A percentile compares a stretch with the other conserved stretches of the same genome.
Evolutionary conservation across 2,888 invertebrate genomes (phyloP).

Genomic region (Apamea anceps): DNA sequence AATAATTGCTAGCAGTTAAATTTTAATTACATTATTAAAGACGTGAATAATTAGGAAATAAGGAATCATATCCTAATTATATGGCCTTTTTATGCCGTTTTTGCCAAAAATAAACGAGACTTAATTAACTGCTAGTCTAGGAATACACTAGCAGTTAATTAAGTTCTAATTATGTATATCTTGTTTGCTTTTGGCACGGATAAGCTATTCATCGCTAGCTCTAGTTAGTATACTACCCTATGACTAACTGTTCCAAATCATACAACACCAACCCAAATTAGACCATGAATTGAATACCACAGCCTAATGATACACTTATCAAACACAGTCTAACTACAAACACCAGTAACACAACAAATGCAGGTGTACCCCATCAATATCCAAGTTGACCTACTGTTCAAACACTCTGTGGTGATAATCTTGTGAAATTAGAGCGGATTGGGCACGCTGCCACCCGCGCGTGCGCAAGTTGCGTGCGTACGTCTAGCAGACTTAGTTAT

Average conservation of each 20-base stretch:
- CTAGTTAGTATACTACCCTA: not conserved
- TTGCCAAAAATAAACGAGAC: no score
- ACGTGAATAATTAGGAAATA: not conserved
- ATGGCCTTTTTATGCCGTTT: no score
- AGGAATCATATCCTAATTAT: no score
- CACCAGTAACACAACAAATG: conserved; percentile 19
- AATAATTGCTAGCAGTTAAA: not conserved
- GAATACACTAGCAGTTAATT: not conserved
- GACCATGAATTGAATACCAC: not conserved
- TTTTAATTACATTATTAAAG: not conserved
- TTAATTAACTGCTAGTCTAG: no score
- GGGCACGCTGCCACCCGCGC: conserved; percentile 75
- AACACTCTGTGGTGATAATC: conserved; percentile 56
- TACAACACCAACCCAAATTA: not conserved
- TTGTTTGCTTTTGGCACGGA: not conserved
- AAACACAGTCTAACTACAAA: conserved; percentile 4
- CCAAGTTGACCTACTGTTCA: conserved; percentile 64
- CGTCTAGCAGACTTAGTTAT: conserved; percentile 61
- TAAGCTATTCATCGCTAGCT: not conserved
- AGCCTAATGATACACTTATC: not conserved
- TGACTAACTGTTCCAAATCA: not conserved
- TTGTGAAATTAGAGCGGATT: conserved; percentile 88
- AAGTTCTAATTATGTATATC: not conserved
- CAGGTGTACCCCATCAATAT: conserved; percentile 56
- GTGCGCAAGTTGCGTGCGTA: conserved; percentile 70